Base-by-base conservation (phyloP, 1,140 invertebrate species). In the Aphaenogaster ashmeadi region DNA sequence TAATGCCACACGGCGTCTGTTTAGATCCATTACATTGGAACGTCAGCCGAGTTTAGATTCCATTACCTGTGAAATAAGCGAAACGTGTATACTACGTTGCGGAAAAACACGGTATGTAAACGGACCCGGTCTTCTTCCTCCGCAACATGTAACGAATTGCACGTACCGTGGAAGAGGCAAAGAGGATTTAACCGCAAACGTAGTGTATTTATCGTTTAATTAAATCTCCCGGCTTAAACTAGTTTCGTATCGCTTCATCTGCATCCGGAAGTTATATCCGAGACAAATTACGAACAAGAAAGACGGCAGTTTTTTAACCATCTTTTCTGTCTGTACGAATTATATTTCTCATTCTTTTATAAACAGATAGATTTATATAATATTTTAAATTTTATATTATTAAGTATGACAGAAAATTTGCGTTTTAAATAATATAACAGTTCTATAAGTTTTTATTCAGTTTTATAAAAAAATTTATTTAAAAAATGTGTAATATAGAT, bases 191-290 rank as follows among this genome's bases (percentile, higher is more conserved):
- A 75, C 80, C 69, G 41, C 69, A 33, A 74, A 47, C 44, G 54
- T 80, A 52, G 62, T 69, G 66, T 84, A 84, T 75, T 84, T 84
- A 84, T 84, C 80, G 80, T 83, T 83, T 83, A 84, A 75, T 84
- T 84, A 84, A 84, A 84, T 84, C 67, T 84, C 41, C 18, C 21
- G 54, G 69, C 33, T 84, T 84, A 84, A 84, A 84, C 41, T 84
- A 84, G 69, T 84, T 75, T 84, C n/a, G 18, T 83, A 83, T 74
- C 67, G 54, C 67, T 75, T 84, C 69, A 84, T 84, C 54, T 84
- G 69, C n/a, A 75, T 75, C 54, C 56, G 38, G 69, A 83, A 72
- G 54, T 69, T 47, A 75, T 54, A 84, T 75, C 54, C 33, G 80
- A 74, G 27, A 74, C 69, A 75, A 84, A 84, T 84, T 84, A 84